Base-by-base conservation (phyloP, 2,113 vertebrate genomes). In the Datnioides undecimradiatus region DNA sequence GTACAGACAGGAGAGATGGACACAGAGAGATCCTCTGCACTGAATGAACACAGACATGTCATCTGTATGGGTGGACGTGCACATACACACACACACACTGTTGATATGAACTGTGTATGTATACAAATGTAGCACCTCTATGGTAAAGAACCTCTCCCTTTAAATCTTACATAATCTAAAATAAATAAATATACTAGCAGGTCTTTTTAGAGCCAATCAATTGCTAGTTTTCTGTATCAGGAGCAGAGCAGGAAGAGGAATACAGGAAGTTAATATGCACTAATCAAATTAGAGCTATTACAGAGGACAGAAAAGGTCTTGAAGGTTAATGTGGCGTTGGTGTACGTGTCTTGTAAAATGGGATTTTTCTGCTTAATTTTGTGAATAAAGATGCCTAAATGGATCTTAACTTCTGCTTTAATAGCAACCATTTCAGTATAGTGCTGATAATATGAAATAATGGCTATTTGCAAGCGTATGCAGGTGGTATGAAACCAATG, bases 101-200 rank as follows among this genome's bases (percentile, higher is more conserved):
- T 13, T 13, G 14, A 64, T 62, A 51, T 80, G 43, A 73, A 75
- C 63, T 71, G 73, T 59, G 38, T 65, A 74, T 75, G 68, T 59
- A 64, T 84, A 73, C 63, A 84, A 71, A 79, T 51, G 73, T 58
- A 77, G 52, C 60, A 71, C 63, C 70, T 85, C 58, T 25, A 58
- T 64, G 52, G 40, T 21, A 89, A 86, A 73, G 4, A 74, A 84
- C 63, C 49, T 84, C 79, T 81, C 84, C 80, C 82, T 91, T 90
- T 80, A 78, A 88, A 85, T 67, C 86, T 91, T 69, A 89, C 78
- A 86, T 91, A 90, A 91, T 82, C 69, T 70, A 34, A 80, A 81
- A 86, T 73, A 78, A 57, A 68, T 73, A 21, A 76, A 78, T 79
- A 64, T 57, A 46, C 45, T 6, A 25, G 73, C 69, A 8, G 17